A percentile compares a stretch with the other conserved stretches of the same genome.
These are phyloP conservation scores for Heterocephalus glaber DNA, from an alignment of 2,113 vertebrate species.

Conservation along the genomic window DNA sequence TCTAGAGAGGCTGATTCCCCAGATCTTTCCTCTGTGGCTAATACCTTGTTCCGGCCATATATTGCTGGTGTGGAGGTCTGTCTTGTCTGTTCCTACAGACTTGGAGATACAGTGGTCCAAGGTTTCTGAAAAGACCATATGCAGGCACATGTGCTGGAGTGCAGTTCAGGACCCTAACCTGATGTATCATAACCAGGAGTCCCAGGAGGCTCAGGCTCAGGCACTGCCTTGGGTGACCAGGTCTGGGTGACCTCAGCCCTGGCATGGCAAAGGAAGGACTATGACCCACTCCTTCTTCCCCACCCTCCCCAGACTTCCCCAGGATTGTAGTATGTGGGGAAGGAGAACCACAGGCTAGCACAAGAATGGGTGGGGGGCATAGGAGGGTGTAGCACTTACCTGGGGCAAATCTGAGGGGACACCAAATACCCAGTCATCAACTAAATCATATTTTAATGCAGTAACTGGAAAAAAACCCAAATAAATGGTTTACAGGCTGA, in stretches of 20 bases:
- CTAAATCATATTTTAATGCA: not conserved
- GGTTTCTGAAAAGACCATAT: not conserved
- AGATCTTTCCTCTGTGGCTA: not conserved
- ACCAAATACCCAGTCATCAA: not conserved
- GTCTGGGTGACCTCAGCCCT: not conserved
- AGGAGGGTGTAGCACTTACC: not conserved
- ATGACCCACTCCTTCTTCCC: not conserved
- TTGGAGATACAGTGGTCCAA: not conserved
- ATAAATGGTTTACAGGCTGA: not conserved
- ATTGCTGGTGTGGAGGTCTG: not conserved
- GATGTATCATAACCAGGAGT: not conserved
- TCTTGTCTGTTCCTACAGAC: not conserved
- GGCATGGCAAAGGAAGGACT: not conserved
- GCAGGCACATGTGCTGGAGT: not conserved
- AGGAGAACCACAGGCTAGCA: not conserved
- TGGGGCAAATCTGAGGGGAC: not conserved
- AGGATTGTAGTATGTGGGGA: not conserved
- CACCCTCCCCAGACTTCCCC: not conserved
- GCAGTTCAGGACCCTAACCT: not conserved
- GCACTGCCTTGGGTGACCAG: not conserved
- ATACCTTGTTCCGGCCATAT: rapidly evolving
- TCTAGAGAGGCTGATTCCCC: not conserved
- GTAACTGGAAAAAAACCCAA: not conserved
- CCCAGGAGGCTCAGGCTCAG: not conserved
- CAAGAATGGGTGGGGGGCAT: not conserved